Evolutionary conservation across 2,888 invertebrate species (phyloP).

Genomic region (Busseola fusca): DNA sequence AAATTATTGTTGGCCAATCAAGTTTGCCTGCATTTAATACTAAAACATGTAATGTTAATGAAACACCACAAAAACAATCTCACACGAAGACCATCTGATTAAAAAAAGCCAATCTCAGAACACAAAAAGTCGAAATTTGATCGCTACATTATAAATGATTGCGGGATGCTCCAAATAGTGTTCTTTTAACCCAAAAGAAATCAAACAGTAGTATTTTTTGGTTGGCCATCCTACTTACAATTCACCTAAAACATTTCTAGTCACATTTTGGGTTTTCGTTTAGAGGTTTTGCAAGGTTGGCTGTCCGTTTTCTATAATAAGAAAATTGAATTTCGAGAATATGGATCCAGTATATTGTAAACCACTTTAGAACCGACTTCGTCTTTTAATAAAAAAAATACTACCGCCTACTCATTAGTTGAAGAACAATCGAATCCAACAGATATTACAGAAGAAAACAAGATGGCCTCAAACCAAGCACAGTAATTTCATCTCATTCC

Average conservation of each 20-base stretch:
- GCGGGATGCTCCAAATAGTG: not conserved
- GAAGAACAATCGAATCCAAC: not conserved
- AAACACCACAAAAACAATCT: not conserved
- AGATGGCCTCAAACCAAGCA: not conserved
- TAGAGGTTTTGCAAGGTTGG: not conserved
- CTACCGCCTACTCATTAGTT: not conserved
- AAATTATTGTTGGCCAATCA: not conserved
- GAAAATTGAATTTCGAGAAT: not conserved
- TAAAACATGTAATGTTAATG: not conserved
- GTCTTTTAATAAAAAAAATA: not conserved
- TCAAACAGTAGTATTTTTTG: not conserved
- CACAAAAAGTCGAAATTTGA: not conserved
- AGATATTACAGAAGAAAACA: not conserved
- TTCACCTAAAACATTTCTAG: not conserved
- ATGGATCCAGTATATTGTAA: no score
- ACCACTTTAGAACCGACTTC: not conserved
- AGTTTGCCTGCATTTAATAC: not conserved
- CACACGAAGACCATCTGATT: not conserved
- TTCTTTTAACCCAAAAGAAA: not conserved
- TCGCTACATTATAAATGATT: not conserved
- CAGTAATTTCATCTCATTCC: slow-evolving; percentile 10
- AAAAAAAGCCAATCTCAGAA: no score
- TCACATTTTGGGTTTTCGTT: not conserved
- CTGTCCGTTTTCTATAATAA: not conserved
- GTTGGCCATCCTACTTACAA: no score